Percentiles rank a stretch among this genome's conserved stretches.
Evolutionary conservation across 2,888 invertebrate species (phyloP).

Genomic region (Actias luna): DNA sequence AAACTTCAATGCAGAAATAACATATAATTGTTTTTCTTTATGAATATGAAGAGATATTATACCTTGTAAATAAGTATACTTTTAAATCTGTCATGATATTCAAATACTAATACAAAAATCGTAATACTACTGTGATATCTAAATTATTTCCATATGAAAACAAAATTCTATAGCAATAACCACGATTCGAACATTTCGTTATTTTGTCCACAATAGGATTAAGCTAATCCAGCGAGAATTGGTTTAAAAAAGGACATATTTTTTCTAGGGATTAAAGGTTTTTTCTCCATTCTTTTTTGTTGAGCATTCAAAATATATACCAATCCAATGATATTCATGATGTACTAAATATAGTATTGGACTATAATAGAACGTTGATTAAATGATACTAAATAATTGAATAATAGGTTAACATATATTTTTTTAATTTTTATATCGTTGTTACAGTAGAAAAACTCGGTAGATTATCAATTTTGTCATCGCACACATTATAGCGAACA

Average conservation of each 20-base stretch:
- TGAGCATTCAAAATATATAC: neutral
- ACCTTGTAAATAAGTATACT: too few relatives aligned
- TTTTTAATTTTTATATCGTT: too few relatives aligned
- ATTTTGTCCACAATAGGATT: slow-evolving; percentile 39
- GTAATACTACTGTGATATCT: neutral
- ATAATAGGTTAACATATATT: too few relatives aligned
- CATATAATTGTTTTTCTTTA: neutral
- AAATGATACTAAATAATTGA: too few relatives aligned
- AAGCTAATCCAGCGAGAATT: slow-evolving; percentile 33
- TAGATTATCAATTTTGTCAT: too few relatives aligned
- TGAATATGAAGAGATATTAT: too few relatives aligned
- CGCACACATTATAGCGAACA: too few relatives aligned
- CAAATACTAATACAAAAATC: neutral
- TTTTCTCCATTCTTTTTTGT: neutral
- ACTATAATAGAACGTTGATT: too few relatives aligned
- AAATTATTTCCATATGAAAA: slow-evolving; percentile 8
- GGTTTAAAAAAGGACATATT: slow-evolving; percentile 22
- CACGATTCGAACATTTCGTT: slow-evolving; percentile 28
- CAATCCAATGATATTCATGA: too few relatives aligned
- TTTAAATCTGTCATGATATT: neutral
- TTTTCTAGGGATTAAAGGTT: slow-evolving; percentile 28
- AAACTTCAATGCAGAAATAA: neutral
- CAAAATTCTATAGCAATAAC: slow-evolving; percentile 16
- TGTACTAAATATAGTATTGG: too few relatives aligned
- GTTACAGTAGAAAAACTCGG: too few relatives aligned